Evolutionary conservation across 2,888 invertebrate genomes (phyloP).

Genomic region (Dioctria linearis): DNA sequence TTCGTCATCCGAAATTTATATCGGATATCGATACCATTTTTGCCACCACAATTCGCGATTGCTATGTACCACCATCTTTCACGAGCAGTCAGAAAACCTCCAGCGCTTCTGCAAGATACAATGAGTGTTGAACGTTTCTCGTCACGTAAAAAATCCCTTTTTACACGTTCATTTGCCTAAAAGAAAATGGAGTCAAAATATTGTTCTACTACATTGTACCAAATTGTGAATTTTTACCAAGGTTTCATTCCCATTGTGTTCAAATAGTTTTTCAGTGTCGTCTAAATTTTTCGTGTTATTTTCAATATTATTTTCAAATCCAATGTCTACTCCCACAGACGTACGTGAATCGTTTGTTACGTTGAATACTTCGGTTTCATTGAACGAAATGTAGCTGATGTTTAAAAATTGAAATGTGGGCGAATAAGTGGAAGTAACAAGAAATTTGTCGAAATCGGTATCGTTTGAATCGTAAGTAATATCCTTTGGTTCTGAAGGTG

Average conservation of each 20-base stretch:
- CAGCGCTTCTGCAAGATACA: slow-evolving; percentile 77
- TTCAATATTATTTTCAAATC: slow-evolving; percentile 61
- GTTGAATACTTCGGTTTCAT: slow-evolving; percentile 61
- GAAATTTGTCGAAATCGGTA: slow-evolving; percentile 72
- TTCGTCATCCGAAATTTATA: slow-evolving; percentile 93
- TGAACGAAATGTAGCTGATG: slow-evolving; percentile 46
- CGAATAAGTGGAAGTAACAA: slow-evolving; percentile 69
- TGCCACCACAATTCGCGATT: slow-evolving; percentile 83
- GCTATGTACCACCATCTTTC: slow-evolving; percentile 97
- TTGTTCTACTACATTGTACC: neutral
- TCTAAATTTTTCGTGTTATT: slow-evolving; percentile 69
- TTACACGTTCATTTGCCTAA: slow-evolving; percentile 57
- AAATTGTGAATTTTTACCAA: neutral
- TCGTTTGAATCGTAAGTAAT: slow-evolving; percentile 64
- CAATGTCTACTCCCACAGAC: slow-evolving; percentile 59
- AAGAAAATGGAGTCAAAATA: neutral
- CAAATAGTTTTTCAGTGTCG: slow-evolving; percentile 73
- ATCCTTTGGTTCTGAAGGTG: slow-evolving; percentile 47
- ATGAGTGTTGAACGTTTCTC: slow-evolving; percentile 66
- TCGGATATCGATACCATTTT: slow-evolving; percentile 82
- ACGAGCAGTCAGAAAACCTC: slow-evolving; percentile 84
- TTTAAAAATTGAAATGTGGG: slow-evolving; percentile 53
- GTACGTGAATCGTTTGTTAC: slow-evolving; percentile 54
- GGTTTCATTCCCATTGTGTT: neutral
- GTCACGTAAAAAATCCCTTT: slow-evolving; percentile 60